A percentile compares a stretch with the other conserved stretches of the same genome.
Evolutionary conservation across 2,888 invertebrate species (phyloP).

Genomic region (Cephus runcator): DNA sequence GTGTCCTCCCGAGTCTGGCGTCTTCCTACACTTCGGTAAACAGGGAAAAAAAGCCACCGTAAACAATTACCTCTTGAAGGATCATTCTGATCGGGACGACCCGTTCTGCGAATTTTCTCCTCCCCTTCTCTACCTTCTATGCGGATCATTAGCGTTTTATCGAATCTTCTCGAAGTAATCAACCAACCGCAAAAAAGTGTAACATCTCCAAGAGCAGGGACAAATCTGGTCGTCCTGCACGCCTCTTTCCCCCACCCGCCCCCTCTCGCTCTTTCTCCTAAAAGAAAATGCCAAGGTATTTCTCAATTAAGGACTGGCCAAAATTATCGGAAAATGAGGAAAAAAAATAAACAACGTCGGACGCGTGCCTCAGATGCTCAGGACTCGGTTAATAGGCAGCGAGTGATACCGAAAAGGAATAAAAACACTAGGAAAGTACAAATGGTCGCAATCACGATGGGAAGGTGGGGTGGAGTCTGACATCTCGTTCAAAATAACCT

Average conservation of each 20-base stretch:
- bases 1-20: background rate
- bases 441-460: background rate
- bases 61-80: background rate
- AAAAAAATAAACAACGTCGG: background rate
- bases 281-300: background rate
- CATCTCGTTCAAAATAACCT: slow-evolving; percentile 31
- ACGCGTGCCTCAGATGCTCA: background rate
- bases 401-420: background rate
- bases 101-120: background rate
- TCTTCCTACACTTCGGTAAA: background rate
- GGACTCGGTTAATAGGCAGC: background rate
- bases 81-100: background rate
- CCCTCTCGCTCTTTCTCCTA: slow-evolving; percentile 25
- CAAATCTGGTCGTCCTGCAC: slow-evolving; percentile 16
- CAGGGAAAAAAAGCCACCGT: background rate
- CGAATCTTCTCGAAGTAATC: background rate
- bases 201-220: background rate
- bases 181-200: background rate
- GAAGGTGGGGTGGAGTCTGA: background rate
- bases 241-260: slow-evolving; percentile 29
- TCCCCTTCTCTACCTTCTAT: background rate
- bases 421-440: background rate
- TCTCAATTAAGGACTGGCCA: background rate
- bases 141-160: background rate
- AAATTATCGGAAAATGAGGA: background rate